Evolutionary conservation across 2,888 invertebrate species (phyloP).

Genomic region (Tenthredo notha): DNA sequence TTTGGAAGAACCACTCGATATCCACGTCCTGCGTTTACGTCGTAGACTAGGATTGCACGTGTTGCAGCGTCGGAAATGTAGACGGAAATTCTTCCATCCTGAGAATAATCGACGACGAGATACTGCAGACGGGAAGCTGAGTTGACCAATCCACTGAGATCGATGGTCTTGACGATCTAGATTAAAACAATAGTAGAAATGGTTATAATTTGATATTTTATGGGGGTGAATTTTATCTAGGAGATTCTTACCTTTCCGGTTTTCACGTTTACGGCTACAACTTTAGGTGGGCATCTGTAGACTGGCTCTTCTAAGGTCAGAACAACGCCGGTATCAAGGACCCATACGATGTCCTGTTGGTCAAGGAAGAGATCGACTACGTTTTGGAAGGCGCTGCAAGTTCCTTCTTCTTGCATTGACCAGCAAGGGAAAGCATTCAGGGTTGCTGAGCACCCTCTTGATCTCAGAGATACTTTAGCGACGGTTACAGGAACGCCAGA

Average conservation of each 20-base stretch:
- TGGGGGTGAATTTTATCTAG: neutral
- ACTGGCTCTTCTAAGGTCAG: slow-evolving; percentile 82
- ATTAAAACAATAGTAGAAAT: neutral
- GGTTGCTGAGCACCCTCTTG: slow-evolving; percentile 78
- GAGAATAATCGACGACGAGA: slow-evolving; percentile 81
- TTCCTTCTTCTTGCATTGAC: slow-evolving; percentile 86
- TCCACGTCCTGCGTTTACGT: slow-evolving; percentile 82
- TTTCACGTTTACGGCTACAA: slow-evolving; percentile 81
- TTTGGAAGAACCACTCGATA: slow-evolving; percentile 84
- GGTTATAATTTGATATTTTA: neutral
- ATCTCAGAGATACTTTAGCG: slow-evolving; percentile 80
- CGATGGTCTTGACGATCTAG: slow-evolving; percentile 80
- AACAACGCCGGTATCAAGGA: slow-evolving; percentile 82
- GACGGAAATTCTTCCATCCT: slow-evolving; percentile 78
- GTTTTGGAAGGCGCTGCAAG: slow-evolving; percentile 85
- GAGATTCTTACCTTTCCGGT: slow-evolving; percentile 78
- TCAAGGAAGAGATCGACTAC: slow-evolving; percentile 84
- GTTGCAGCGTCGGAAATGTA: slow-evolving; percentile 80
- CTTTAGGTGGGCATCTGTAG: slow-evolving; percentile 82
- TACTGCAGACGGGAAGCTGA: slow-evolving; percentile 81
- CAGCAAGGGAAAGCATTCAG: slow-evolving; percentile 85
- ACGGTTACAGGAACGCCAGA: slow-evolving; percentile 83
- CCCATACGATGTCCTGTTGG: slow-evolving; percentile 82
- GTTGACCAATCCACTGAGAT: slow-evolving; percentile 80
- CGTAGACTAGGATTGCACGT: slow-evolving; percentile 81